phyloP scores from a whole-genome alignment of 2,113 vertebrate species.

The Pangasianodon gigas region DNA sequence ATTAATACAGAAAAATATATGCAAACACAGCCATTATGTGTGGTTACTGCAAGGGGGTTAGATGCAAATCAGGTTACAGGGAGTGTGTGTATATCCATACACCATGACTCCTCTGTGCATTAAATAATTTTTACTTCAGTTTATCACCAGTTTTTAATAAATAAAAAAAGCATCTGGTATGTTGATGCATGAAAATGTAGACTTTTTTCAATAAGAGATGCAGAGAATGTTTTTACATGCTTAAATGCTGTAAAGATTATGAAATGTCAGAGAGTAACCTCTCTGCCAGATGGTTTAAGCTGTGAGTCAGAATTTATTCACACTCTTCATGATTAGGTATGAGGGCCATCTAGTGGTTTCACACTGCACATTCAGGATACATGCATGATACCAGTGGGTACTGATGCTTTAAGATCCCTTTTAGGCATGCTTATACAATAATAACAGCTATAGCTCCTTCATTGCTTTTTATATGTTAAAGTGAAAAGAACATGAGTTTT shows the following conservation, averaged over 20 bases:
- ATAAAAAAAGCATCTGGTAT: neutral
- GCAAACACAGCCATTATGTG: constrained; percentile 36
- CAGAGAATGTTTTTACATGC: neutral
- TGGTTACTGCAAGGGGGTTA: constrained; percentile 20
- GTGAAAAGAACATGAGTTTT: neutral
- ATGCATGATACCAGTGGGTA: neutral
- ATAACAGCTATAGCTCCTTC: too few species aligned
- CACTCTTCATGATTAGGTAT: neutral
- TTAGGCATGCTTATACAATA: neutral
- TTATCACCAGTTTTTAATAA: neutral
- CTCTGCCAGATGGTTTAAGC: neutral
- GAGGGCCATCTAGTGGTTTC: constrained; percentile 35
- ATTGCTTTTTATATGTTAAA: neutral
- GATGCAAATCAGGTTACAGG: constrained; percentile 35
- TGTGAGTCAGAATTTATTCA: neutral
- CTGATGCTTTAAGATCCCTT: neutral
- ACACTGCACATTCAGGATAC: neutral
- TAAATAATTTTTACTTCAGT: neutral
- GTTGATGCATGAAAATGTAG: neutral
- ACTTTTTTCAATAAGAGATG: neutral
- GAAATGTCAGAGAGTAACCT: neutral
- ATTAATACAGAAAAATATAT: constrained; percentile 46
- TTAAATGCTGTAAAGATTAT: neutral
- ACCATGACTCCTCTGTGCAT: neutral
- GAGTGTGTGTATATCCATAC: neutral